Base-by-base conservation (phyloP, 1,140 invertebrate species). In the Magallana angulata region DNA sequence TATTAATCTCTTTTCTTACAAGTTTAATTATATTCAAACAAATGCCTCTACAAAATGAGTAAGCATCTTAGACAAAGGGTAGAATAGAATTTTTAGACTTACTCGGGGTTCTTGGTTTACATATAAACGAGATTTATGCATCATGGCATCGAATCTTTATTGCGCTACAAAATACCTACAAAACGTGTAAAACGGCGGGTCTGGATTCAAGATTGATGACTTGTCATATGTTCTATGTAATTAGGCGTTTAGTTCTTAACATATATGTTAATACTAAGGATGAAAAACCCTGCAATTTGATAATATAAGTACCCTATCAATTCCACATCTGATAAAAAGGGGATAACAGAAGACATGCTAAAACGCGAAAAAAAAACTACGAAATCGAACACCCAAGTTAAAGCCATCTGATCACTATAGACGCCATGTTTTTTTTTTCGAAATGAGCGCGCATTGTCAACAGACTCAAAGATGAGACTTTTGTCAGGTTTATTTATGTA, bases 211-310 rank as follows among this genome's bases (percentile, higher is more conserved):
- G 68, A 76, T 76, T 76, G 68, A 76, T 76, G 68, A 9, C 68
- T 76, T 76, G 68, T 76, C 68, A 76, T 76, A 76, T 76, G 24
- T 30, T 76, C 68, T 76, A 76, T 76, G 68, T 76, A 76, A 76
- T 76, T 76, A 76, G 24, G 68, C 68, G n/a, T 68, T 76, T 76
- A 76, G 68, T 76, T 12, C 36, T 76, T 12, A 76, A 76, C 68
- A 76, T 30, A 36, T 76, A 76, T 76, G 68, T 30, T 76, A 76
- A 76, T 76, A 76, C 18, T 30, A 76, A 8, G 30, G 64, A 1
- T 76, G 36, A 76, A 30, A 76, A 76, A 30, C 24, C 36, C 12
- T 30, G 68, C 24, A 76, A 76, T 76, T 30, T 24, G 24, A 76
- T 76, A 76, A 30, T 7, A 76, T 76, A 76, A 76, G 60, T 30